phyloP scores from a whole-genome alignment of 2,113 vertebrate species.

The Saguinus midas region DNA sequence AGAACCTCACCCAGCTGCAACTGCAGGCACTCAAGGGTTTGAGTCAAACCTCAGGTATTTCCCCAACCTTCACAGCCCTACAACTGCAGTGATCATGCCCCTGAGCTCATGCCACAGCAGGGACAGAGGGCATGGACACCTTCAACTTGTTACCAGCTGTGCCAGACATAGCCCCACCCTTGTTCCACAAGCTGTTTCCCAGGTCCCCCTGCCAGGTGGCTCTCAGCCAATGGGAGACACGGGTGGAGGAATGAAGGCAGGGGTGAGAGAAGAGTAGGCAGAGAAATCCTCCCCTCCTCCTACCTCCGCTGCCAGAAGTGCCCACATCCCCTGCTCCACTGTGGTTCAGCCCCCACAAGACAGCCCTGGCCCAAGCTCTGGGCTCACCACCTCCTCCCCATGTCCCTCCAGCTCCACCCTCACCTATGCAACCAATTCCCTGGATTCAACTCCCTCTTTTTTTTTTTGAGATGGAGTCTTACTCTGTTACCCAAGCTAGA shows the following conservation, averaged over 20 bases:
- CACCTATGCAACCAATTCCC: not conserved
- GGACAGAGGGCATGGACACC: not conserved
- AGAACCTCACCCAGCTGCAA: not conserved
- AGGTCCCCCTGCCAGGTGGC: not conserved
- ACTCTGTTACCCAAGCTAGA: too few species aligned
- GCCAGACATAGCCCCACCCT: not conserved
- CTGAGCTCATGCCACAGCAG: accelerated
- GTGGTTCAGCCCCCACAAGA: not conserved
- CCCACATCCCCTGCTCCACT: accelerated
- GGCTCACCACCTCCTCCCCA: accelerated
- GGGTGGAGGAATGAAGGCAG: not conserved
- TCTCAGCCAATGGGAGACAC: accelerated
- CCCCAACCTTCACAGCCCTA: not conserved
- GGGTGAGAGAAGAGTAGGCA: too few species aligned
- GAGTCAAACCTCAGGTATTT: not conserved
- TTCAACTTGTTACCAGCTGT: not conserved
- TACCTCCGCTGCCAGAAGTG: not conserved
- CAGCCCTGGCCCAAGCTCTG: not conserved
- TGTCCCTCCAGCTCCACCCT: too few species aligned
- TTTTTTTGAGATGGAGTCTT: too few species aligned
- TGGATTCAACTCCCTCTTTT: not conserved
- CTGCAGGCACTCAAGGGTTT: not conserved
- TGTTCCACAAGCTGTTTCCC: not conserved
- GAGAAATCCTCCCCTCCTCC: not conserved
- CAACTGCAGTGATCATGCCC: accelerated